Conservation (phyloP, 1,140 invertebrate species). For the Leguminivora glycinivorella region DNA sequence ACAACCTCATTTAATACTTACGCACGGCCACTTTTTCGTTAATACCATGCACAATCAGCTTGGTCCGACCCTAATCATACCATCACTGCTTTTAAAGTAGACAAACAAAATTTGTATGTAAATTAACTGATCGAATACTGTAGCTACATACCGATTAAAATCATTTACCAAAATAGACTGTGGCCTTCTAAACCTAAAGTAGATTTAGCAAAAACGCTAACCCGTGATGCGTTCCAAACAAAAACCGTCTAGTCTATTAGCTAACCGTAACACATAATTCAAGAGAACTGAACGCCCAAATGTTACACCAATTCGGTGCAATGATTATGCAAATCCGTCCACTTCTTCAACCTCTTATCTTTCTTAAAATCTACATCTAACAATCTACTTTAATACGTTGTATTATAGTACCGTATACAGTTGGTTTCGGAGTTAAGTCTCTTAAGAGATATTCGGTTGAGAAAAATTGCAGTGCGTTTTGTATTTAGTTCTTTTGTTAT, state of each 20-base stretch:
- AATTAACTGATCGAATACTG: not conserved
- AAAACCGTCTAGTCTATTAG: not conserved
- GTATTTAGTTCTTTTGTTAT: constrained; percentile 16
- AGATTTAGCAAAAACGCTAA: not conserved
- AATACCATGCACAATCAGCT: too few relatives aligned
- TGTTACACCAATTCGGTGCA: constrained; percentile 1
- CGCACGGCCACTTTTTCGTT: too few relatives aligned
- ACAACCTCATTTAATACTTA: too few relatives aligned
- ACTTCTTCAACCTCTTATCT: not conserved
- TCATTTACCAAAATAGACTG: not conserved
- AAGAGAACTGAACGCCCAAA: not conserved
- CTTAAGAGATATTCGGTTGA: not conserved
- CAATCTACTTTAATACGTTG: not conserved
- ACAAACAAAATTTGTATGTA: not conserved
- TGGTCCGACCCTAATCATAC: too few relatives aligned
- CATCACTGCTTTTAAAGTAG: not conserved
- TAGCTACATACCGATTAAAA: not conserved
- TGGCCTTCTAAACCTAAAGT: not conserved
- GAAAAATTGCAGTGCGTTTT: not conserved
- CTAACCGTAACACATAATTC: not conserved
- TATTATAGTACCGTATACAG: too few relatives aligned
- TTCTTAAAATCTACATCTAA: not conserved
- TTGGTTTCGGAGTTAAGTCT: not conserved
- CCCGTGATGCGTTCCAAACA: too few relatives aligned
- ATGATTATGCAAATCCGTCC: not conserved